Evolutionary conservation across 2,888 invertebrate genomes (phyloP), one percentile per base, ranked within the genome.

Genomic region (Theretra japonica): DNA sequence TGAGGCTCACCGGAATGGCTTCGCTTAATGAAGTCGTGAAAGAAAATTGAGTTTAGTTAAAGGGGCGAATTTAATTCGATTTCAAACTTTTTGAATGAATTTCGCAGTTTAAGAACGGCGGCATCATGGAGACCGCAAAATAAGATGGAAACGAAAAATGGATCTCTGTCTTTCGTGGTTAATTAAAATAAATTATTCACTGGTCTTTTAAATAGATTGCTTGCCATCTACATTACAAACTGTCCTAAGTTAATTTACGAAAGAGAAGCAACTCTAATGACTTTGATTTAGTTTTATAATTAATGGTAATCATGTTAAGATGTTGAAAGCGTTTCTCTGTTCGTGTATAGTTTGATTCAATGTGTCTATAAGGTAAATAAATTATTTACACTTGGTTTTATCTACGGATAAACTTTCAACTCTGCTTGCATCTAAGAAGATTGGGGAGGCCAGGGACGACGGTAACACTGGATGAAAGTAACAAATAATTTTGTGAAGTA

Each of bases 21-120:
- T 86, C 90, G 89, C 90, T 90, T 94, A 94, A 93, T 93, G 93
- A 93, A 93, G 90, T 93, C 93, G 90, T 92, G 90, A 91, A 92
- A 90, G 92, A 92, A 92, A 93, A 93, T 93, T 90, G 92, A 93
- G 92, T 93, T 92, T 91, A 92, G 91, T 92, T 90, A 92, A 93
- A 93, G 91, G 92, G 92, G 92, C 91, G 92, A 91, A 91, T 93
- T 92, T 92, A 93, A 93, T 93, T 93, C 90, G 91, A 92, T 92
- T 93, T 87, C 91, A 90, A 93, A 93, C 91, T 93, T 93, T 92
- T 90, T 87, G 90, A 92, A 91, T 90, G 90, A 90, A 91, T 90
- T 90, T 89, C 90, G 89, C 88, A 86, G 90, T 89, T 88, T 88
- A 86, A 88, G 88, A 86, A 86, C 84, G 86, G 80, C 82, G 83